phyloP scores from a whole-genome alignment of 2,888 invertebrate species.

The Blera fallax region DNA sequence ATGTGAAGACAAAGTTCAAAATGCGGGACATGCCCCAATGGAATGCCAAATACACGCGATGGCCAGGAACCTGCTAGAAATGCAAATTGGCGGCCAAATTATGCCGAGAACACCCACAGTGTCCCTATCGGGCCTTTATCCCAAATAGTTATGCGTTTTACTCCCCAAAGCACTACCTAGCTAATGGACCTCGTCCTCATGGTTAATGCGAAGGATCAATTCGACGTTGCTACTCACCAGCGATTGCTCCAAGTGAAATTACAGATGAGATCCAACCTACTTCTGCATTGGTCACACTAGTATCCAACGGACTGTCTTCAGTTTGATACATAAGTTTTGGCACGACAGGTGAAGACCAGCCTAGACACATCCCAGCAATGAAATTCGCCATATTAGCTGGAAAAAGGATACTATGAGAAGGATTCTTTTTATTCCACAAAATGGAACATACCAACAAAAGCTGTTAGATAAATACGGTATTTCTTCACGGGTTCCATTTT shows the following conservation, averaged over 20 bases:
- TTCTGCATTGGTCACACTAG: constrained; percentile 82
- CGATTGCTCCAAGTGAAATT: constrained; percentile 86
- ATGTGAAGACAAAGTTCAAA: too few relatives aligned
- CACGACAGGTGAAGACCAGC: constrained; percentile 89
- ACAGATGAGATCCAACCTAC: constrained; percentile 89
- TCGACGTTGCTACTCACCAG: constrained; percentile 83
- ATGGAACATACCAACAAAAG: neutral
- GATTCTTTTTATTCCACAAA: neutral
- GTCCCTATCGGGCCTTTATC: too few relatives aligned
- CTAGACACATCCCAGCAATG: constrained; percentile 86
- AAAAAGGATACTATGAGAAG: neutral
- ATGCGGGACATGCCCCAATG: too few relatives aligned
- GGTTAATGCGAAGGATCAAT: too few relatives aligned
- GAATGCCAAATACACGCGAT: too few relatives aligned
- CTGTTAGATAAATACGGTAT: constrained; percentile 4
- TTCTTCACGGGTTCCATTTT: constrained; percentile 31
- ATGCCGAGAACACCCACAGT: too few relatives aligned
- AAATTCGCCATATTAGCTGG: constrained; percentile 87
- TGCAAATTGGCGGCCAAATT: too few relatives aligned
- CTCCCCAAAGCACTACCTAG: too few relatives aligned
- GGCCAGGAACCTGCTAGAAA: too few relatives aligned
- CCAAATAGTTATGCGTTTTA: too few relatives aligned
- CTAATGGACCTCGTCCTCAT: too few relatives aligned
- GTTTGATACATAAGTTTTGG: constrained; percentile 83
- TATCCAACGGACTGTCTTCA: constrained; percentile 81